Conservation (phyloP, 2,797 vertebrate species). For the Rousettus madagascariensis region DNA sequence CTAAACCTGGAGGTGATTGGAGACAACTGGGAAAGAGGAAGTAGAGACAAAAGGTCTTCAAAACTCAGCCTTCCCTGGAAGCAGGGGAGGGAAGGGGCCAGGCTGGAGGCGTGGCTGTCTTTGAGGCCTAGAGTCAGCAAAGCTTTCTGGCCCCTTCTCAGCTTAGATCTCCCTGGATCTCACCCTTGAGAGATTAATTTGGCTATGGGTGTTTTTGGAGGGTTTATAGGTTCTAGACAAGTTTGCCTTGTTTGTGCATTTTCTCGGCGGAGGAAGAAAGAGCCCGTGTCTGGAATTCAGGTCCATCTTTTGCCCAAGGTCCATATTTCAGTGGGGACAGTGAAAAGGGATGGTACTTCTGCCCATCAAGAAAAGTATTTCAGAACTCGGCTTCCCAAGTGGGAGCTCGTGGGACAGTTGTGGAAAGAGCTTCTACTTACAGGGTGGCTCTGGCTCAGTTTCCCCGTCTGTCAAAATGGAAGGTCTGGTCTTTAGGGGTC, state of each 20-base stretch:
- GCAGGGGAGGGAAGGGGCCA: background rate
- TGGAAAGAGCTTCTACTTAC: background rate
- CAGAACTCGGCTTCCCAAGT: background rate
- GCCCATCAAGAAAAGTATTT: background rate
- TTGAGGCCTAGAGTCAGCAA: background rate
- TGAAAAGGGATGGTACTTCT: too few species aligned
- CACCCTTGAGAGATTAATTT: background rate
- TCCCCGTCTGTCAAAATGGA: background rate
- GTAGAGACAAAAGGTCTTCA: slow-evolving; percentile 18
- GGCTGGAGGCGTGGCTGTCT: background rate
- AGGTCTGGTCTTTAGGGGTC: background rate
- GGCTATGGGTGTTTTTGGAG: background rate
- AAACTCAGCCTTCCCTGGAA: background rate
- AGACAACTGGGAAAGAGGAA: slow-evolving; percentile 60
- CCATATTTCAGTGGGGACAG: accelerated
- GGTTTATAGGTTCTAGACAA: background rate
- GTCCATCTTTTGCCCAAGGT: background rate
- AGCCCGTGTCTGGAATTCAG: background rate
- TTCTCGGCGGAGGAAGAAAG: background rate
- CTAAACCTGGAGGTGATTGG: background rate
- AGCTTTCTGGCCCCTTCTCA: background rate
- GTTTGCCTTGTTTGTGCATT: background rate
- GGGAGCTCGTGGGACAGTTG: background rate
- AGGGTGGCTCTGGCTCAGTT: accelerated
- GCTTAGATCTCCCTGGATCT: background rate